Evolutionary conservation across 2,113 vertebrate species (phyloP), one percentile per base, ranked within the genome.

Genomic region (Piliocolobus tephrosceles): DNA sequence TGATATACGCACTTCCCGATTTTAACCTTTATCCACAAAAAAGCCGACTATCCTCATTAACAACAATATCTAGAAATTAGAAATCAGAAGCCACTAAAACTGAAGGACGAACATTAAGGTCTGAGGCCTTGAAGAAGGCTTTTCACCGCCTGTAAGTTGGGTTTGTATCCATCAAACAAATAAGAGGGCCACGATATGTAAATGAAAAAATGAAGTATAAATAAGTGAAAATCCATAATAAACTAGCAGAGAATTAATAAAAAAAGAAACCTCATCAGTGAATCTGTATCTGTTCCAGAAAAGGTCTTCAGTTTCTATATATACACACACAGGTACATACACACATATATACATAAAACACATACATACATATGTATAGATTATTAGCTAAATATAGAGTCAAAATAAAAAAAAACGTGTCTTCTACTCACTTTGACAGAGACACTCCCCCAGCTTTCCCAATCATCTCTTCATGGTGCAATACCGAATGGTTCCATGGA

Each of bases 381-480:
- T 76, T 52, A 85, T 73, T 72, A 82, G 50, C 57, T 94, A 58
- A 90, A 80, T 43, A 92, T 1, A 88, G 17, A 14, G 40, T 76
- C 8, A 88, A 92, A 81, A 50, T 61, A n/a, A 88, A 89, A 88
- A 91, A 73, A 3, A n/a, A n/a, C n/a, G 30, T n/a, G 58, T 40
- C 25, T 82, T 58, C 35, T 90, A 99, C 99, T 99, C 98, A 99
- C 99, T 99, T 99, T 20, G 99, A 99, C 57, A 99, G 99, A 13
- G 99, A 99, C 57, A 99, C 99, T 70, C 99, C 99, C 47, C 99
- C 99, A 11, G 99, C 99, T 98, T 99, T 99, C 47, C 99, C 99
- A 79, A 99, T 99, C 98, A 99, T 99, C 86, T 99, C 99, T 97
- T 99, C 99, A 0, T 99, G 99, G 97, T 99, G 99, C 96, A 99